Percentiles rank a stretch among this genome's conserved stretches.
These are phyloP conservation scores for Paracentrotus lividus DNA, from an alignment of 53 echinoderm and acorn worm species.

Conservation along the genomic window DNA sequence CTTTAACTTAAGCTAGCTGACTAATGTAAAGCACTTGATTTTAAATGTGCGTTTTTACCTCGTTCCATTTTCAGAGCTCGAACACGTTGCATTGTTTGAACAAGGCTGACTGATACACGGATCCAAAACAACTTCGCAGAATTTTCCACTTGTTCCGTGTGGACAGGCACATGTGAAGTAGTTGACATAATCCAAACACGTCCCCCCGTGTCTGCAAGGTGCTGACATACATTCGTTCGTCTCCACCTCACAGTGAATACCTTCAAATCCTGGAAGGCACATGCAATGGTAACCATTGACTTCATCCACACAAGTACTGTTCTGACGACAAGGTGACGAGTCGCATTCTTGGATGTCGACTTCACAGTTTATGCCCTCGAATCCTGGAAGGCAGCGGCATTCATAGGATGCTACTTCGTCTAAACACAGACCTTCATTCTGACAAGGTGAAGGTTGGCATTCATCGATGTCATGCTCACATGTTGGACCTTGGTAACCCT, in stretches of 20 bases:
- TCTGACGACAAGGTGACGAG: constrained; percentile 45
- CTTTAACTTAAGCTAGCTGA: too few relatives aligned
- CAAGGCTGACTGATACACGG: constrained; percentile 30
- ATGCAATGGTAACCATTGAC: constrained; percentile 48
- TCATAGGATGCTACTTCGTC: constrained; percentile 36
- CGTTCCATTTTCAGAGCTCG: constrained; percentile 24
- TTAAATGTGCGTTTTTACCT: constrained; percentile 45
- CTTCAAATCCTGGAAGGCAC: constrained; percentile 57
- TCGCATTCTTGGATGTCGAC: constrained; percentile 54
- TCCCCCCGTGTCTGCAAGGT: constrained; percentile 47
- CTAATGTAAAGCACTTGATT: too few relatives aligned
- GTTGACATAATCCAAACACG: constrained; percentile 55
- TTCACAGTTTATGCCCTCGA: constrained; percentile 39
- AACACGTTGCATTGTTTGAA: constrained; percentile 55
- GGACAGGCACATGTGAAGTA: constrained; percentile 46
- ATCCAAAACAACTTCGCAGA: constrained; percentile 29
- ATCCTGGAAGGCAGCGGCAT: constrained; percentile 55
- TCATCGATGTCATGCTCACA: constrained; percentile 49
- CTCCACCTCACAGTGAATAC: constrained; percentile 42
- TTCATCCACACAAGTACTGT: constrained; percentile 52
- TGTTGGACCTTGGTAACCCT: constrained; percentile 4
- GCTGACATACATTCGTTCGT: constrained; percentile 45
- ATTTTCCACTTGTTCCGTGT: background rate
- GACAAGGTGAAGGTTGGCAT: constrained; percentile 19
- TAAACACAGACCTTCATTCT: constrained; percentile 35